A percentile compares a stretch with the other conserved stretches of the same genome.
Conservation (phyloP, 2,797 vertebrate species). For the Cossypha niveicapilla region DNA sequence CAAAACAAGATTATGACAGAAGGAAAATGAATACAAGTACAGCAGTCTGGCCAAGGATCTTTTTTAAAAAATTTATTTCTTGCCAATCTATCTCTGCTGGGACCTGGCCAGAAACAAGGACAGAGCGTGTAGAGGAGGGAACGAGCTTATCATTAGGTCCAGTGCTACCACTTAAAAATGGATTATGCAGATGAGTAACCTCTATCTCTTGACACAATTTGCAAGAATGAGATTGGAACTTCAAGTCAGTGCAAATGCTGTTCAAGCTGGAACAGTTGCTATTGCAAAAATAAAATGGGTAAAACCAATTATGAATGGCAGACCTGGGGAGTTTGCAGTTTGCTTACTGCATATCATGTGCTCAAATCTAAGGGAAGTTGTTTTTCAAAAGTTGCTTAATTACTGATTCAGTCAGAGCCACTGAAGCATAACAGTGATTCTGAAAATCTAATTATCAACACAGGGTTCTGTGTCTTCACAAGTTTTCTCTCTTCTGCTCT, state of each 20-base stretch:
- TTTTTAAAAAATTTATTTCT: neutral
- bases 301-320: neutral
- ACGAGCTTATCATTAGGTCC: neutral
- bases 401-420: neutral
- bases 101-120: conserved; percentile 1
- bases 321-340: neutral
- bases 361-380: neutral
- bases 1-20: neutral
- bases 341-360: neutral
- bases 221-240: neutral
- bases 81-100: neutral
- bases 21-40: neutral
- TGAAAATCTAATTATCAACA: neutral
- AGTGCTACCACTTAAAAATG: neutral
- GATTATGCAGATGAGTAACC: neutral
- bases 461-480: neutral
- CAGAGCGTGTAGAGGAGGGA: neutral
- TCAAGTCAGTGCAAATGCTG: neutral
- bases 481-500: neutral
- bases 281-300: neutral
- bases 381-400: neutral
- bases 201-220: neutral
- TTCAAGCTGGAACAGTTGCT: neutral
- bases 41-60: neutral
- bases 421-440: neutral